phyloP scores from a whole-genome alignment of 2,797 vertebrate genomes.

The Podargus strigoides region DNA sequence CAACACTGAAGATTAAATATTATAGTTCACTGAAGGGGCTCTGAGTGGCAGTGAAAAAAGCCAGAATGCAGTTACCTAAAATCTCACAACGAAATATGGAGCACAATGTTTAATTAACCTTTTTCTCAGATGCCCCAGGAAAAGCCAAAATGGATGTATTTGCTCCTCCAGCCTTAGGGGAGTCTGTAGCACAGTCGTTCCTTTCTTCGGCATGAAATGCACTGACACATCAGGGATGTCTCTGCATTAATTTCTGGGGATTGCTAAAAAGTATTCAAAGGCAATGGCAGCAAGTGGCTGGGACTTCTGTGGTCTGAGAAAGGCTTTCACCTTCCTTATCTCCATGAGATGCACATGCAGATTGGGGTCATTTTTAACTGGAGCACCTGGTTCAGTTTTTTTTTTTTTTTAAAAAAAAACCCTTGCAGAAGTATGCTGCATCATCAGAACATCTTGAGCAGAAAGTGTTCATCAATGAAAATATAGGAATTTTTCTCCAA shows the following conservation, averaged over 20 bases:
- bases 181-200: neutral
- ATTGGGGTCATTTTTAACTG: neutral
- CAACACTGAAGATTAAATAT: constrained; percentile 43
- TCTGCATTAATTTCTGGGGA: neutral
- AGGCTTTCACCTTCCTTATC: neutral
- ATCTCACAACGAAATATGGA: neutral
- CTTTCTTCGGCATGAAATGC: constrained; percentile 12
- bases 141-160: neutral
- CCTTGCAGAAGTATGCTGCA: neutral
- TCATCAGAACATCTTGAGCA: neutral
- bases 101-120: constrained; percentile 53
- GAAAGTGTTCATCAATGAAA: neutral
- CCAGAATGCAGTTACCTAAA: constrained; percentile 53
- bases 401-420: neutral
- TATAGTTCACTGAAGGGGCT: constrained; percentile 27
- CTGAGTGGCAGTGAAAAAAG: constrained; percentile 52
- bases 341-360: neutral
- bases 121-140: constrained; percentile 54
- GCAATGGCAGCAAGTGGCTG: neutral
- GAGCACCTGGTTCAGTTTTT: neutral
- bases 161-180: constrained; percentile 8
- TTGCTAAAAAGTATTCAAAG: neutral
- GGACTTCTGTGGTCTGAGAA: neutral
- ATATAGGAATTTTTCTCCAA: neutral
- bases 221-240: constrained; percentile 18